Conservation (phyloP, 2,797 vertebrate genomes). For the Chaetophractus vellerosus region DNA sequence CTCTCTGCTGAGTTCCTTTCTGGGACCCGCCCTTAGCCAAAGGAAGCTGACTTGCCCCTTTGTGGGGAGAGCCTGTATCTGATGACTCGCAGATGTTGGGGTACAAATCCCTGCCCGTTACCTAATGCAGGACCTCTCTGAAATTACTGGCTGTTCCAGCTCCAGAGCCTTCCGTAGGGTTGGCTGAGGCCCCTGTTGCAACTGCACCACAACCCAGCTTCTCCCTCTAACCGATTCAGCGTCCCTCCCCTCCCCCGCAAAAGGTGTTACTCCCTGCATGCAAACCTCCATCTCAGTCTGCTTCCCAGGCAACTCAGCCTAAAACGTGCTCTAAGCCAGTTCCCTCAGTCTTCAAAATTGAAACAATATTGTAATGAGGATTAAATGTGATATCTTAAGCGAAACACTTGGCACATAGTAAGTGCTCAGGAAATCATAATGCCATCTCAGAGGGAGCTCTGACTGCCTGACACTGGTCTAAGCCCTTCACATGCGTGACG, state of each 20-base stretch:
- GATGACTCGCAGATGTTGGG: not conserved
- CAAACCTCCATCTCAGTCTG: not conserved
- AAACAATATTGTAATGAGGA: not conserved
- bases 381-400: not conserved
- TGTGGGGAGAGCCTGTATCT: not conserved
- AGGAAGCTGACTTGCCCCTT: not conserved
- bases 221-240: not conserved
- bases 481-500: accelerated
- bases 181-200: not conserved
- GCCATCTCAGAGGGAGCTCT: accelerated
- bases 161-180: not conserved
- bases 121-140: not conserved
- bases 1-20: not conserved
- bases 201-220: not conserved
- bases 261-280: accelerated
- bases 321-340: not conserved
- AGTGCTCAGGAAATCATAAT: not conserved
- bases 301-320: not conserved
- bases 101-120: not conserved
- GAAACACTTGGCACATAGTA: not conserved
- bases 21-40: not conserved
- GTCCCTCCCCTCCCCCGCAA: accelerated
- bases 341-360: not conserved
- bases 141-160: no score
- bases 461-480: not conserved